A percentile compares a stretch with the other conserved stretches of the same genome.
Conservation (phyloP, 2,113 vertebrate genomes). For the Panthera uncia region DNA sequence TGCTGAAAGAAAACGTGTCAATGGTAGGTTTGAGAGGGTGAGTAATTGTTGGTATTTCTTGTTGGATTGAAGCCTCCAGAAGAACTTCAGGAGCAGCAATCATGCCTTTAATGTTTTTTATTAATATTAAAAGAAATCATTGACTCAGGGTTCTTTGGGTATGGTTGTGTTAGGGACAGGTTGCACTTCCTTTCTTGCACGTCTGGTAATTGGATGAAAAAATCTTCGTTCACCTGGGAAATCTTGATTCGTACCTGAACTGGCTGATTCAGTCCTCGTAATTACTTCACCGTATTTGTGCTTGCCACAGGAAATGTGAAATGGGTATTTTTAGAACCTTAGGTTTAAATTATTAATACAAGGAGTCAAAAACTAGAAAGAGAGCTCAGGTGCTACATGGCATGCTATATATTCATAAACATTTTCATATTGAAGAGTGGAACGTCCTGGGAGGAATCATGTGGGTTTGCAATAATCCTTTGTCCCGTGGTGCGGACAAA, state of each 20-base stretch:
- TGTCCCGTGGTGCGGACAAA: neutral
- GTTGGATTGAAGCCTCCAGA: neutral
- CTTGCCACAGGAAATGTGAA: conserved; percentile 31
- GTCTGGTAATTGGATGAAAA: conserved; percentile 15
- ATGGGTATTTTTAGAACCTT: conserved; percentile 43
- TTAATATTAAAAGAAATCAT: neutral
- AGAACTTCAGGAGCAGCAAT: neutral
- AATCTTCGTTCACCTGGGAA: conserved; percentile 17
- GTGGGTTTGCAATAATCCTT: neutral
- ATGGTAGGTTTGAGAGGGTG: rapidly evolving
- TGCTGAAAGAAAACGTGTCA: neutral
- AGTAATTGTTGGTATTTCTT: neutral
- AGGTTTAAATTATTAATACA: conserved; percentile 45
- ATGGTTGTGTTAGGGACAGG: neutral
- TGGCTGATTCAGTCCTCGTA: neutral
- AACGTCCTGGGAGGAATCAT: neutral
- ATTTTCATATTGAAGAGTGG: neutral
- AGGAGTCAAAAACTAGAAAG: neutral
- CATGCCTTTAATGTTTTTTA: neutral
- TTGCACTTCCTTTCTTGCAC: neutral
- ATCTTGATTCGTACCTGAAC: neutral
- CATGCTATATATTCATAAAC: neutral
- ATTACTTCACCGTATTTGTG: conserved; percentile 59
- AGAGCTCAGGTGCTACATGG: neutral
- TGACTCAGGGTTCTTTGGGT: neutral